A percentile compares a stretch with the other conserved stretches of the same genome.
Conservation (phyloP, 1,140 invertebrate genomes). For the Zaprionus capensis region DNA sequence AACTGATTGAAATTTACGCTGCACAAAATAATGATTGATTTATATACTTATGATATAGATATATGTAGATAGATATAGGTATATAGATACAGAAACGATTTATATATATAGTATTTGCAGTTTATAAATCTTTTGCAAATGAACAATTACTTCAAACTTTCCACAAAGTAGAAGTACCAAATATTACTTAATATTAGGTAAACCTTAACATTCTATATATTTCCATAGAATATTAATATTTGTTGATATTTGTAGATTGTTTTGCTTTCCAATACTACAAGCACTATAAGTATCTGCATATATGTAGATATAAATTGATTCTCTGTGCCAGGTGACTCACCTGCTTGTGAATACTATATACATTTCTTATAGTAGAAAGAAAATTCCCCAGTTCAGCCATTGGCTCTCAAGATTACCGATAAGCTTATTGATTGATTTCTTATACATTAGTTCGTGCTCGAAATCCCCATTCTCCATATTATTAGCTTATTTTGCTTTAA, state of each 20-base stretch:
- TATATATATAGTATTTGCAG: too few species aligned
- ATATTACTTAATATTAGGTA: too few species aligned
- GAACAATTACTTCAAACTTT: too few species aligned
- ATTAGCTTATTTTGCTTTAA: not conserved
- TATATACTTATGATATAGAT: not conserved
- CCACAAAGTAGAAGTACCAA: too few species aligned
- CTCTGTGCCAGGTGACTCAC: not conserved
- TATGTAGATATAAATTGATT: too few species aligned
- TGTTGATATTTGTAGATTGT: too few species aligned
- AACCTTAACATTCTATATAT: too few species aligned
- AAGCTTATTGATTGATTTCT: not conserved
- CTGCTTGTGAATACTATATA: not conserved
- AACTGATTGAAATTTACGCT: not conserved
- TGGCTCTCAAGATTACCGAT: not conserved
- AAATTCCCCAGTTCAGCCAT: not conserved
- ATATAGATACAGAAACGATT: too few species aligned
- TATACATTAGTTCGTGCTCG: not conserved
- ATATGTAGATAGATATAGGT: not conserved
- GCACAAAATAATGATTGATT: not conserved
- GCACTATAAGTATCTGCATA: too few species aligned
- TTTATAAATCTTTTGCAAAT: too few species aligned
- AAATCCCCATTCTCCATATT: not conserved
- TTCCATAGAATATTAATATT: too few species aligned
- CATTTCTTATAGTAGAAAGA: not conserved
- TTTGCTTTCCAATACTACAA: too few species aligned